Evolutionary conservation across 2,113 vertebrate genomes (phyloP).

Genomic region (Micronisus gabar): DNA sequence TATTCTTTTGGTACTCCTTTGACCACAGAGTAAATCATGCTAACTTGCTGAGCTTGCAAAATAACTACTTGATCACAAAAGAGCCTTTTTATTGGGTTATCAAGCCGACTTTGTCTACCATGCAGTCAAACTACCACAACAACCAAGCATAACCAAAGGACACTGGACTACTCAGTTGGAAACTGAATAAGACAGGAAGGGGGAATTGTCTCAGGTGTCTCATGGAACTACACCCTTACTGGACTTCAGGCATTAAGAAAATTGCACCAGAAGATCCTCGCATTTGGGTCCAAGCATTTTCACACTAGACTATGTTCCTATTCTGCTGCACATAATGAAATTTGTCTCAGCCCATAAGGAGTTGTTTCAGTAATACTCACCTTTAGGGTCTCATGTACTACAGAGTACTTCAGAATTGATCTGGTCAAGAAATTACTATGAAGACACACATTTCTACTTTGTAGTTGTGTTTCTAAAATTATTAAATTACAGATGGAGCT

Average conservation of each 20-base stretch:
- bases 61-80: neutral
- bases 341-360: neutral
- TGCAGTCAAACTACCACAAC: neutral
- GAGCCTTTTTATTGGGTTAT: neutral
- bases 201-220: neutral
- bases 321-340: neutral
- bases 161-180: neutral
- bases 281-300: neutral
- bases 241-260: neutral
- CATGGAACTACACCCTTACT: neutral
- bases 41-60: neutral
- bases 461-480: neutral
- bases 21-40: neutral
- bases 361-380: neutral
- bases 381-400: neutral
- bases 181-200: neutral
- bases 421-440: neutral
- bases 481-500: neutral
- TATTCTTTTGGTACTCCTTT: neutral
- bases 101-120: neutral
- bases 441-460: neutral
- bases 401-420: neutral
- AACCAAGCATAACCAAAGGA: neutral
- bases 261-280: neutral
- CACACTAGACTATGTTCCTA: fast-evolving